A percentile compares a stretch with the other conserved stretches of the same genome.
Conservation (phyloP, 1,140 invertebrate species). For the Pogonus chalceus region DNA sequence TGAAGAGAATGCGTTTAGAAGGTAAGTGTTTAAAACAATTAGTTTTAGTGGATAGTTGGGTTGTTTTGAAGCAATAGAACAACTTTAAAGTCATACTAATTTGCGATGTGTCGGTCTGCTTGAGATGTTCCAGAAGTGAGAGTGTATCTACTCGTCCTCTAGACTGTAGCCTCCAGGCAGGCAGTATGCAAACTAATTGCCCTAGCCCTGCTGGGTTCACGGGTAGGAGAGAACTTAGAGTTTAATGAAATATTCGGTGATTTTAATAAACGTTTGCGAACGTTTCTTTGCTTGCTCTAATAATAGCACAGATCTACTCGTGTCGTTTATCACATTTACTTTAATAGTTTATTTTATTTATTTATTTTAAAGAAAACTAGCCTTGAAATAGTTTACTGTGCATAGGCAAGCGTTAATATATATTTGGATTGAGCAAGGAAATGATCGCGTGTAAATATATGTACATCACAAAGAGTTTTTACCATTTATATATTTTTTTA, state of each 20-base stretch:
- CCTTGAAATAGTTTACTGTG: too few relatives aligned
- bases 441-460: too few relatives aligned
- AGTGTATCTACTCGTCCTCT: conserved; percentile 19
- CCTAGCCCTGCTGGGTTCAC: conserved; percentile 30
- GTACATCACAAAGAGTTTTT: too few relatives aligned
- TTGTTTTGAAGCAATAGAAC: not conserved
- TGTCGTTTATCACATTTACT: too few relatives aligned
- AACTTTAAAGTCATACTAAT: conserved; percentile 26
- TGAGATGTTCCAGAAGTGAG: conserved; percentile 37
- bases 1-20: conserved; percentile 19
- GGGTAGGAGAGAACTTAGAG: conserved; percentile 29
- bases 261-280: not conserved
- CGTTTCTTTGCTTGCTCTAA: conserved; percentile 12
- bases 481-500: too few relatives aligned
- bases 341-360: too few relatives aligned
- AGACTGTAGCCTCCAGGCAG: conserved; percentile 25
- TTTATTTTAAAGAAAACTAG: too few relatives aligned
- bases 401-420: too few relatives aligned
- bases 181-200: conserved; percentile 23
- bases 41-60: conserved; percentile 15
- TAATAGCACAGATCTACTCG: conserved; percentile 8
- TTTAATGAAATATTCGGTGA: conserved; percentile 6
- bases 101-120: conserved; percentile 33
- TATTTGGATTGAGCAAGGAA: too few relatives aligned
- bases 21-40: conserved; percentile 23